These are phyloP conservation scores for Tuta absoluta DNA, from an alignment of 2,888 invertebrate genomes.

Conservation along the genomic window DNA sequence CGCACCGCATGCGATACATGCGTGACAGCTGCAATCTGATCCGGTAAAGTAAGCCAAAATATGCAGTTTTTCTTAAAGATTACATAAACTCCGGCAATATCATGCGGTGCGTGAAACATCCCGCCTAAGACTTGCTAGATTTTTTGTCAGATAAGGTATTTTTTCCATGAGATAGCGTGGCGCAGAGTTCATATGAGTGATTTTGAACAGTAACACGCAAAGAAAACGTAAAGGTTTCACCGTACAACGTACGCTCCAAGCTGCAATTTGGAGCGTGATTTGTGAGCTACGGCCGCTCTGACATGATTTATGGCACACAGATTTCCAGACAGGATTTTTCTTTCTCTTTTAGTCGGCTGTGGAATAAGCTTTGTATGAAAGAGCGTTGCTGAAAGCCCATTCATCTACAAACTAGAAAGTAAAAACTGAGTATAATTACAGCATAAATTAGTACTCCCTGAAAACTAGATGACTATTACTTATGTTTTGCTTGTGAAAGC, in stretches of 20 bases:
- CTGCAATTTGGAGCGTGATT: slow-evolving; percentile 9
- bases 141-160: too few species aligned
- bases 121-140: too few species aligned
- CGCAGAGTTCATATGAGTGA: neutral
- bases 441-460: neutral
- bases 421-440: too few species aligned
- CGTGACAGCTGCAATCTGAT: too few species aligned
- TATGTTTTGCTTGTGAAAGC: neutral
- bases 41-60: too few species aligned
- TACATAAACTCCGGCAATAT: too few species aligned
- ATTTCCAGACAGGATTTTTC: neutral
- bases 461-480: neutral
- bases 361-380: neutral
- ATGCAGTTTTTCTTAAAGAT: too few species aligned
- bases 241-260: neutral
- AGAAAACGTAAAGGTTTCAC: neutral
- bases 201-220: neutral
- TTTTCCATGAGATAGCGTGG: neutral
- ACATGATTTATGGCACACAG: neutral
- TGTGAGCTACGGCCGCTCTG: slow-evolving; percentile 2
- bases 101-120: too few species aligned
- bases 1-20: too few species aligned
- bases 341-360: neutral
- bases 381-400: too few species aligned
- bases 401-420: neutral